Base-by-base conservation (phyloP, 1,140 invertebrate genomes). In the Colletes latitarsis region DNA sequence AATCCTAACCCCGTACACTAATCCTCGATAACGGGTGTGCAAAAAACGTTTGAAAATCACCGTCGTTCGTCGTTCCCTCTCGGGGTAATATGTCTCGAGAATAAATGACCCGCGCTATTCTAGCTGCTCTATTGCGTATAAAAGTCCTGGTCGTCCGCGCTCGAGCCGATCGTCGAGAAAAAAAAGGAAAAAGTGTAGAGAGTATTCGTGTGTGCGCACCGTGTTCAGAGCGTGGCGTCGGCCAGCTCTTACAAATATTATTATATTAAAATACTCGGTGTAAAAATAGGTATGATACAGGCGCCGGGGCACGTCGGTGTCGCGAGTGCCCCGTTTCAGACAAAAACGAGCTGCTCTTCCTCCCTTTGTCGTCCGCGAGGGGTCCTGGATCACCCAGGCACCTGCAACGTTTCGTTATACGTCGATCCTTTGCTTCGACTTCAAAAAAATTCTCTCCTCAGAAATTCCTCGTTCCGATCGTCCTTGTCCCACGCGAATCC, bases 281-380 rank as follows among this genome's bases (percentile, higher is more conserved):
- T 92, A 92, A 92, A 92, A 92, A 92, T 92, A 92, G 82, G 89
- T 90, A 91, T 89, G 88, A 87, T 89, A 89, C 86, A 88, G 82
- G 82, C 84, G 83, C 81, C 55, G 85, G 58, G 83, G 74, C 71
- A 72, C 67, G 69, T 58, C 19, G 76, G 6, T 17, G 17, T 21
- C 68, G 39, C 58, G 66, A 6, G 57, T 17, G 57, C 46, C 53
- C 74, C 14, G 49, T 74, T 62, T 71, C 58, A 41, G 52, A 70
- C 77, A 69, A 63, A 72, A 70, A 75, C 69, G 15, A 43, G 68
- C 68, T 57, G 64, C 60, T 66, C 63, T 79, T 55, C 30, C 57
- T 64, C 73, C 64, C 57, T 55, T 53, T 46, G 4, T 76, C 66
- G 62, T 57, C 64, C 81, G 19, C 14, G 46, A 30, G 12, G n/a